phyloP scores from a whole-genome alignment of 1,140 invertebrate species.

The Lanistes nyassanus region DNA sequence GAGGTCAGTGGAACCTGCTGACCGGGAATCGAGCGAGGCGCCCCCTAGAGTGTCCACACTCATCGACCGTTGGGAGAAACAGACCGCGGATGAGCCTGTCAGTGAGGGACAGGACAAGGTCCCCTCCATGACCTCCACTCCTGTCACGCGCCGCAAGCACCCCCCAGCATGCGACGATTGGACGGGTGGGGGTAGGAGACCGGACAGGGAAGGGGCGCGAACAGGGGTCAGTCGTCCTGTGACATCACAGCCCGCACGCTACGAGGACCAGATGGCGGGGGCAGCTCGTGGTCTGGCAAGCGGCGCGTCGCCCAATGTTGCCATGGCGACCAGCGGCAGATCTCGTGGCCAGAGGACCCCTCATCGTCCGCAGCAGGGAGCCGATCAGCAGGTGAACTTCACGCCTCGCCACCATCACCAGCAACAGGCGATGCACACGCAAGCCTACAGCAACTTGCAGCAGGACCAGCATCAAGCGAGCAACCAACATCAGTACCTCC shows the following conservation, averaged over 20 bases:
- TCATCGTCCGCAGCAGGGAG: neutral
- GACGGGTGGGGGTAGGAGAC: neutral
- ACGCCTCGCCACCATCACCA: neutral
- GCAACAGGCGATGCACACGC: slow-evolving; percentile 23
- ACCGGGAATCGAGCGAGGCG: neutral
- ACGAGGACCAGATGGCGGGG: no score
- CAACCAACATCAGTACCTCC: neutral
- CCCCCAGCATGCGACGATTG: neutral
- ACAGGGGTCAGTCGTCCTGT: neutral
- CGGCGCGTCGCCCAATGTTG: no score
- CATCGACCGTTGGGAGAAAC: slow-evolving; percentile 51
- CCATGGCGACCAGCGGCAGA: neutral
- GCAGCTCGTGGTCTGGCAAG: no score
- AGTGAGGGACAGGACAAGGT: slow-evolving; percentile 35
- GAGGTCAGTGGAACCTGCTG: neutral
- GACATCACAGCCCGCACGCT: no score
- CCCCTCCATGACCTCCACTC: slow-evolving; percentile 51
- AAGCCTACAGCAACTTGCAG: neutral
- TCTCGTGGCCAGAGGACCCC: neutral
- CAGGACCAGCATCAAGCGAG: neutral
- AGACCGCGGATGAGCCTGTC: slow-evolving; percentile 15
- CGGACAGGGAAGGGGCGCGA: neutral
- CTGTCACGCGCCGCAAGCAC: slow-evolving; percentile 37
- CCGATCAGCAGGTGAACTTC: neutral
- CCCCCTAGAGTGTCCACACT: slow-evolving; percentile 28